Evolutionary conservation across 2,888 invertebrate species (phyloP).

Genomic region (Drosophila pseudotalamancana): DNA sequence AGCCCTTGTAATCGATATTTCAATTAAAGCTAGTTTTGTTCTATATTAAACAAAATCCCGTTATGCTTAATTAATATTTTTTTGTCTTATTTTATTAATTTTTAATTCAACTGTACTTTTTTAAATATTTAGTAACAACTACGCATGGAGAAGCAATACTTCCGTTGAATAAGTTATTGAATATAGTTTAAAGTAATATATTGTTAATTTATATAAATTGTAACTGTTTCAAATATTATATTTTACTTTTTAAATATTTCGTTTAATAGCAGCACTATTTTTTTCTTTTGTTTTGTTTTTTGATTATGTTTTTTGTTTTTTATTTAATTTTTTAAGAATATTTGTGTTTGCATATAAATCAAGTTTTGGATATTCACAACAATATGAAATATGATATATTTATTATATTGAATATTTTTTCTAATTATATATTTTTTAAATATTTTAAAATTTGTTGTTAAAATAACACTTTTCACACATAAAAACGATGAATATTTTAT

Average conservation of each 20-base stretch:
- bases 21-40: slow-evolving; percentile 22
- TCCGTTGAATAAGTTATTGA: not conserved
- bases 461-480: not conserved
- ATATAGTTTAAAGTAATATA: not conserved
- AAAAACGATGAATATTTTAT: not conserved
- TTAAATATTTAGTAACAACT: not conserved
- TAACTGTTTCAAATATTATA: not conserved
- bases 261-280: too few species aligned
- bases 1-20: slow-evolving; percentile 52
- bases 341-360: not conserved
- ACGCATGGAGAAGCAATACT: not conserved
- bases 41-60: too few species aligned
- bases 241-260: too few species aligned
- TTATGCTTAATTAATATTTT: too few species aligned
- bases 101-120: too few species aligned
- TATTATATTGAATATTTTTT: not conserved
- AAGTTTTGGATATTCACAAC: too few species aligned
- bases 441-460: not conserved
- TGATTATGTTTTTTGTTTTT: too few species aligned
- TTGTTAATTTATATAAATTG: not conserved
- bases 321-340: not conserved
- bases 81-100: too few species aligned
- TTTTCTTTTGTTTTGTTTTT: too few species aligned
- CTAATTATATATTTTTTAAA: not conserved
- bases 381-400: not conserved